phyloP scores from a whole-genome alignment of 1,140 invertebrate species.

The Heliconius hermathena region DNA sequence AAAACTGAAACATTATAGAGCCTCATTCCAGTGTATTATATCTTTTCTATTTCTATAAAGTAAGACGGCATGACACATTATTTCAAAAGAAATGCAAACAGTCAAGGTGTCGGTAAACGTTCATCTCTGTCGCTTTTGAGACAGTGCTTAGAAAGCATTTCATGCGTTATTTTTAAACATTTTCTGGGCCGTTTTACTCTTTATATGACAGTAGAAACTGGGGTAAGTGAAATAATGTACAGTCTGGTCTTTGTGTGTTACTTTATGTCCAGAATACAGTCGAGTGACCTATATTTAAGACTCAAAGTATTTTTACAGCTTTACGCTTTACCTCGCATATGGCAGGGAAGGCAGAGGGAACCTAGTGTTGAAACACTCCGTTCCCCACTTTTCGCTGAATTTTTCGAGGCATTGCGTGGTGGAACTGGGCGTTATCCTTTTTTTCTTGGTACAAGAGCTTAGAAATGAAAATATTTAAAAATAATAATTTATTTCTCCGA shows the following conservation, averaged over 20 bases:
- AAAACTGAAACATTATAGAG: slow-evolving; percentile 29
- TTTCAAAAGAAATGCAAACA: slow-evolving; percentile 41
- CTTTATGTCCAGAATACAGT: slow-evolving; percentile 16
- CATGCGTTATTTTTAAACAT: slow-evolving; percentile 39
- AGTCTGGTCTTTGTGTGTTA: slow-evolving; percentile 20
- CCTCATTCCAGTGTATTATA: slow-evolving; percentile 34
- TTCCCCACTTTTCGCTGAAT: no score
- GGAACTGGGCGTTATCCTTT: no score
- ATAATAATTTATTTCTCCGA: no score
- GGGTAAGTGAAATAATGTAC: slow-evolving; percentile 31
- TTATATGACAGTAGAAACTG: slow-evolving; percentile 31
- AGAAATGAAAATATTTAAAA: no score
- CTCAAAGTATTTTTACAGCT: neutral
- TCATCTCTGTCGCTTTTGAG: slow-evolving; percentile 39
- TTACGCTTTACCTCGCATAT: no score
- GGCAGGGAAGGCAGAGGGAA: no score
- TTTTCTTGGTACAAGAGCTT: no score
- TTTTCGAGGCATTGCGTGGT: no score
- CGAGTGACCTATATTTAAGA: slow-evolving; percentile 21
- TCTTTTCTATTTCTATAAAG: slow-evolving; percentile 24
- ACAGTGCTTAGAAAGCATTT: slow-evolving; percentile 36
- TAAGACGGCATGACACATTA: slow-evolving; percentile 35
- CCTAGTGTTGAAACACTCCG: no score
- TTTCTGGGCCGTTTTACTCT: slow-evolving; percentile 34
- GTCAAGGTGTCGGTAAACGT: slow-evolving; percentile 36